Evolutionary conservation across 2,888 invertebrate genomes (phyloP), one percentile per base, ranked within the genome.

Genomic region (Nasonia oneida): DNA sequence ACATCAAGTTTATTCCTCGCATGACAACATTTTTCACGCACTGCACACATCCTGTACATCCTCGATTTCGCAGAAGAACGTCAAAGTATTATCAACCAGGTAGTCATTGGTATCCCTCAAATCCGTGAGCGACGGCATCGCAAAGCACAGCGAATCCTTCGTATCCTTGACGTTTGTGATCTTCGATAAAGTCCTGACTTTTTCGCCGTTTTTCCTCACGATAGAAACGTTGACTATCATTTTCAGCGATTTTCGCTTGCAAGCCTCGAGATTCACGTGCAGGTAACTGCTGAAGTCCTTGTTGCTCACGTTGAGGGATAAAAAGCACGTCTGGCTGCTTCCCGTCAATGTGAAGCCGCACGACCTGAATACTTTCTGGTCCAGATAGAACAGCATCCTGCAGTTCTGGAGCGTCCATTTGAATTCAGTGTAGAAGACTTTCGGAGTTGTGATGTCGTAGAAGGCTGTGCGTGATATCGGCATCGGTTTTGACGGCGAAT

Each of bases 311-410:
- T 76, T 76, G 12, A 76, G 57, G 18, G 76, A 76, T 33, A 76
- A 37, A 37, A 37, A 57, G n/a, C 76, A 76, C 61, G 57, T 76
- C 37, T 76, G 76, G n/a, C n/a, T 57, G 6, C 18, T 76, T 18
- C 76, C 57, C 3, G 76, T 57, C 39, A 76, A 18, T 4, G 57
- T 57, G 57, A 76, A 76, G 33, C 57, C 61, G n/a, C 76, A 5
- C 15, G 76, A 76, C 39, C 76, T 76, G n/a, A 76, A 76, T 4
- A 76, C 33, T n/a, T 76, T 76, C n/a, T 76, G 76, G 33, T 76
- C 76, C 6, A 76, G 23, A 39, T n/a, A 37, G 39, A 76, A 76
- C 10, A 76, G n/a, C 57, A 76, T 53, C 57, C 39, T 57, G 39
- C 76, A 76, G 57, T 76, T 76, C 3, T 76, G 57, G 14, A 76